A percentile compares a stretch with the other conserved stretches of the same genome.
These are phyloP conservation scores for Mylabris sibirica DNA, from an alignment of 2,888 invertebrate genomes.

Conservation along the genomic window DNA sequence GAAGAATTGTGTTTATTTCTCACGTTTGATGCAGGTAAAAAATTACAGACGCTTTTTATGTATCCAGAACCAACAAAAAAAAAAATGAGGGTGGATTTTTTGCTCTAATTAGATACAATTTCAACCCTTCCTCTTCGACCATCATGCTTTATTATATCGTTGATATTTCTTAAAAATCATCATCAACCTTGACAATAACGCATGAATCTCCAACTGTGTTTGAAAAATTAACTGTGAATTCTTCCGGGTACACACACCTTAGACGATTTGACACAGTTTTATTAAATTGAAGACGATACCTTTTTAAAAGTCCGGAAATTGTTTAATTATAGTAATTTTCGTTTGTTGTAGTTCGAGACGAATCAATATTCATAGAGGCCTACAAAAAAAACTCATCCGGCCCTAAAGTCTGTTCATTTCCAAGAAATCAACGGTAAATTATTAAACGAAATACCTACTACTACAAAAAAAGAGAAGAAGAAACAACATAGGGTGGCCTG, in stretches of 20 bases:
- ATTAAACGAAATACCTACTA: constrained; percentile 1
- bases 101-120: constrained; percentile 4
- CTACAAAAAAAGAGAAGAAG: no score
- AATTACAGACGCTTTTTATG: not conserved
- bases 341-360: not conserved
- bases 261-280: not conserved
- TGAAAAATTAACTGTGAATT: not conserved
- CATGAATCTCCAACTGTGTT: not conserved
- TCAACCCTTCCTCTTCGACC: not conserved
- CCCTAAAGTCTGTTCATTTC: constrained; percentile 7
- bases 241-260: not conserved
- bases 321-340: not conserved
- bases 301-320: not conserved
- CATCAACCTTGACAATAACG: not conserved
- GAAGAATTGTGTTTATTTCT: not conserved
- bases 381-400: not conserved
- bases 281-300: no score
- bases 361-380: not conserved
- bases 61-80: not conserved
- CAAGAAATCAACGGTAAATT: constrained; percentile 50
- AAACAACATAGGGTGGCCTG: constrained; percentile 35
- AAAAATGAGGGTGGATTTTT: constrained; percentile 1
- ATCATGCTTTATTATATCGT: not conserved
- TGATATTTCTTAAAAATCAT: not conserved
- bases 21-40: not conserved